phyloP scores from a whole-genome alignment of 2,888 invertebrate genomes.

The Tipula vernalis region DNA sequence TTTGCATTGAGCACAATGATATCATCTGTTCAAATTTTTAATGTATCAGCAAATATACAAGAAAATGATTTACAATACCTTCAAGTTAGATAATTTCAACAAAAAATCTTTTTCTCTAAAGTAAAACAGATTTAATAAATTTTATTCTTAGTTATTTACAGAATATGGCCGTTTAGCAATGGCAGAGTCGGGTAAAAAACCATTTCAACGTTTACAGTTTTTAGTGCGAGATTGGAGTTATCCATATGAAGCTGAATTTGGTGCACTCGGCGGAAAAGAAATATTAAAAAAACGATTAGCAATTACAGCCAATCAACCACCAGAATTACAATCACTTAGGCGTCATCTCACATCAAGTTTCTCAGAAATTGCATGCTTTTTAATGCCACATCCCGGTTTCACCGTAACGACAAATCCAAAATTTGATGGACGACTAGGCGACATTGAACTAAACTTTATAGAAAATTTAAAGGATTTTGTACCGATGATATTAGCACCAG shows the following conservation, averaged over 20 bases:
- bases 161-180: slow-evolving; percentile 95
- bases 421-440: slow-evolving; percentile 84
- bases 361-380: slow-evolving; percentile 86
- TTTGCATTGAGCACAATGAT: slow-evolving; percentile 98
- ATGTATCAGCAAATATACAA: slow-evolving; percentile 91
- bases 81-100: slow-evolving; percentile 36
- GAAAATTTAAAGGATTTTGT: slow-evolving; percentile 72
- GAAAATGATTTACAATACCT: slow-evolving; percentile 96
- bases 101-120: slow-evolving; percentile 26
- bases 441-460: slow-evolving; percentile 91
- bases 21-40: slow-evolving; percentile 93
- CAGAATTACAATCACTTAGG: slow-evolving; percentile 84
- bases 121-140: not conserved
- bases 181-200: slow-evolving; percentile 78
- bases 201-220: slow-evolving; percentile 83
- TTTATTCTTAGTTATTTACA: slow-evolving; percentile 66
- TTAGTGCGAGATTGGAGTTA: slow-evolving; percentile 51
- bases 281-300: slow-evolving; percentile 77
- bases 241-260: too few relatives aligned
- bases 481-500: slow-evolving; percentile 78
- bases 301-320: slow-evolving; percentile 84
- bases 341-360: slow-evolving; percentile 96
- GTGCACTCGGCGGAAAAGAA: slow-evolving; percentile 57
- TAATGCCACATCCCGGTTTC: slow-evolving; percentile 98
- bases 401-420: slow-evolving; percentile 93